A percentile compares a stretch with the other conserved stretches of the same genome.
Evolutionary conservation across 2,888 invertebrate species (phyloP).

Genomic region (Branchipolynoe longqiensis): DNA sequence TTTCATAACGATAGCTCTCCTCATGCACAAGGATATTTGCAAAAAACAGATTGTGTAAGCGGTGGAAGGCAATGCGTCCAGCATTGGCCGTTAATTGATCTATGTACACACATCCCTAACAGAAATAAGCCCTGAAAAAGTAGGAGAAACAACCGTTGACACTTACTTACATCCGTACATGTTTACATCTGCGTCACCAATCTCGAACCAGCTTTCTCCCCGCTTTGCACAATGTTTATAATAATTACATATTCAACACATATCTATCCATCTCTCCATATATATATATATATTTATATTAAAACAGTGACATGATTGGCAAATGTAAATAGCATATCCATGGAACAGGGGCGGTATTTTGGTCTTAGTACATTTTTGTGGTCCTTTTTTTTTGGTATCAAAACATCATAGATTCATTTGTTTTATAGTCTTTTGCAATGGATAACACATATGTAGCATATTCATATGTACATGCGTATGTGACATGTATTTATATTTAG

Average conservation of each 20-base stretch:
- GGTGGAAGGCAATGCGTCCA: constrained; percentile 30
- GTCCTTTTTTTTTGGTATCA: background rate
- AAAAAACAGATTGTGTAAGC: constrained; percentile 56
- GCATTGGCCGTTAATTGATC: background rate
- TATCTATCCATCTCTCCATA: too few relatives aligned
- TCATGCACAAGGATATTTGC: constrained; percentile 48
- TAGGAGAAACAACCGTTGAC: background rate
- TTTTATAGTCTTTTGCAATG: constrained; percentile 27
- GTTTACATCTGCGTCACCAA: background rate
- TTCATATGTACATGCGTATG: background rate
- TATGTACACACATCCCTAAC: constrained; percentile 26
- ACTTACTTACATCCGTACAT: background rate
- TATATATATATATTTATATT: too few relatives aligned
- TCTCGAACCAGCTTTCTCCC: too few relatives aligned
- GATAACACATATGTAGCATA: background rate
- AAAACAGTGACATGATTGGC: too few relatives aligned
- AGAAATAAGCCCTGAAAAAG: background rate
- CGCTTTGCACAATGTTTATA: too few relatives aligned
- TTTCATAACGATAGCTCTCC: constrained; percentile 48
- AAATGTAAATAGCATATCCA: too few relatives aligned
- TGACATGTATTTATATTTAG: constrained; percentile 1
- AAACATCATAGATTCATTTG: background rate
- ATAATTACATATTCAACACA: too few relatives aligned
- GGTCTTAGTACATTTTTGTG: background rate
- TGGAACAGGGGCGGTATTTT: background rate